Evolutionary conservation across 2,888 invertebrate species (phyloP), one percentile per base, ranked within the genome.

Genomic region (Mesoligia furuncula): DNA sequence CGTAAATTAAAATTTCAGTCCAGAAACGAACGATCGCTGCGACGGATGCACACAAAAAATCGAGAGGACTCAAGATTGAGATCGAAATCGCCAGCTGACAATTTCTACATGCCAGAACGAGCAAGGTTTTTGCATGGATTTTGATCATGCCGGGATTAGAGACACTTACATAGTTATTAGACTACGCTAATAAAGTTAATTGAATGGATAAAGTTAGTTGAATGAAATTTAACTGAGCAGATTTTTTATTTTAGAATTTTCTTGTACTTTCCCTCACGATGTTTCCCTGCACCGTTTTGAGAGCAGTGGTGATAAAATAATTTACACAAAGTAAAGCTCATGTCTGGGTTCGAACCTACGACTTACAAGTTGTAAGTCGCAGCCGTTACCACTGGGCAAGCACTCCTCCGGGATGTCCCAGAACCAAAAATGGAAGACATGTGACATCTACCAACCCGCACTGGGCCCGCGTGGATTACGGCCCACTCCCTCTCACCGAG

Each of bases 71-170:
- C 84, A 17, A 77, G 90, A 70, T 81, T 87, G 0, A 87, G 85
- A 85, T 80, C 87, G 54, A 92, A 91, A 74, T 88, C 77, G 36
- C 88, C 90, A 79, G 84, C 90, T 54, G 89, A 92, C 36, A 79
- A 87, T 4, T 89, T 92, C 36, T 94, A 94, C 75, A 85, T 92
- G 77, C 91, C 91, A 0, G 93, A 93, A 1, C 84, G 93, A 74
- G 93, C 94, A 0, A 89, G 93, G 83, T 92, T 91, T 48, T 75
- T 94, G 48, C 93, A 94, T 75, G 92, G 93, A 64, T 94, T 93
- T 85, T 93, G 48, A 82, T 27, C 31, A n/a, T n/a, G 5, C n/a
- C 15, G 4, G 15, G 61, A 20, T 17, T n/a, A 36, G 2, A 9
- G 11, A 27, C 31, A 17, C 8, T 17, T 45, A 45, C 27, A 45